Evolutionary conservation across 2,113 vertebrate species (phyloP), one percentile per base, ranked within the genome.

Genomic region (Polypterus bichir): DNA sequence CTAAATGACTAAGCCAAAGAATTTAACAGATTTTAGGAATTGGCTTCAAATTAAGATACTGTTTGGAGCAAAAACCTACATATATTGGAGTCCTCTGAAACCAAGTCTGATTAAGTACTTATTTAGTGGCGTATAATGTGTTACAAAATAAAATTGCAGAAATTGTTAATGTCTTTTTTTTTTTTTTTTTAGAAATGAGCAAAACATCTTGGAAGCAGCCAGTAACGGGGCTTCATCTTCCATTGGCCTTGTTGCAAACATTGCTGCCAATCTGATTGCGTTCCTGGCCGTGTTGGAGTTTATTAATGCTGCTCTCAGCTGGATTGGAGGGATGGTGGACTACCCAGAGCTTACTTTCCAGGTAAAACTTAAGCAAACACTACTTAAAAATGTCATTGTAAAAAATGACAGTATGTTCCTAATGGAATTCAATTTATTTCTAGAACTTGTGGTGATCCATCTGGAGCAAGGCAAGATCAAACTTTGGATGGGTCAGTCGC

Each of bases 141-240:
- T 27, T 27, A 27, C 27, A 27, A 27, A 27, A 27, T 27, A 27
- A 27, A 27, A 27, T 27, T 27, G 27, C 27, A 27, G 27, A 27
- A 27, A 27, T 27, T 27, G 27, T 27, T 27, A 27, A 27, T 5
- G 46, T 2, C n/a, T n/a, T n/a, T n/a, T 67, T 49, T 57, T 62
- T n/a, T 48, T 6, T 66, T 59, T 63, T 27, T 1, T 0, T 70
- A 98, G 96, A 60, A 87, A 85, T 4, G 90, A 93, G 57, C 70
- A 67, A 76, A 98, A 95, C 71, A 73, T 98, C 52, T 49, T 99
- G 75, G 94, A 99, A 74, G 96, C 93, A 49, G 90, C 87, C 0
- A 93, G 91, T 72, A 87, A 67, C 0, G 94, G 96, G 11, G 94
- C 96, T 0, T 80, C 92, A 0, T 1, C 86, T 8, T 96, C 94